Conservation (phyloP, 2,888 invertebrate species). For the Azorinus chamasolen region DNA sequence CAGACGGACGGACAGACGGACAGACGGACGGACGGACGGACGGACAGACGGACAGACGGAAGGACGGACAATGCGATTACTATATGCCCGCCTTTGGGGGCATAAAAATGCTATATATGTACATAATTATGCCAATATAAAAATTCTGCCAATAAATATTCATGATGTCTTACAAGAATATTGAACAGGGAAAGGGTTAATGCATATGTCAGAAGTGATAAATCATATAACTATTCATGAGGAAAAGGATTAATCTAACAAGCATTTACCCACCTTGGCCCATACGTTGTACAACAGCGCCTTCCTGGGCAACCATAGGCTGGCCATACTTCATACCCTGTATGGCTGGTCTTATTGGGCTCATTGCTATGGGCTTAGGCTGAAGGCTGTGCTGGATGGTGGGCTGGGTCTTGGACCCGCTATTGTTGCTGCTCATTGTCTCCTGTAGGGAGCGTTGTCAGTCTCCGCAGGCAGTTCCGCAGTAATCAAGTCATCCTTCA, state of each 20-base stretch:
- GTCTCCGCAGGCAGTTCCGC: neutral
- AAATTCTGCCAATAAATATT: too few species aligned
- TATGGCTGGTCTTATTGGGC: constrained; percentile 33
- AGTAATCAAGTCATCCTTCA: neutral
- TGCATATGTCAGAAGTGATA: too few species aligned
- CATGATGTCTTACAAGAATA: too few species aligned
- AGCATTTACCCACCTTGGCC: neutral
- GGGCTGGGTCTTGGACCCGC: constrained; percentile 18
- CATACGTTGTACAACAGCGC: neutral
- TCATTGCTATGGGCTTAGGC: constrained; percentile 43
- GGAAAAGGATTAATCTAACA: neutral
- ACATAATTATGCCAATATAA: too few species aligned
- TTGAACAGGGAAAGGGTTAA: too few species aligned
- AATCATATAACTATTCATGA: too few species aligned
- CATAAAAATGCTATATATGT: too few species aligned
- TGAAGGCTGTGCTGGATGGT: constrained; percentile 22
- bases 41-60: too few species aligned
- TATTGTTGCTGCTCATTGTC: constrained; percentile 29
- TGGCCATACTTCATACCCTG: constrained; percentile 19
- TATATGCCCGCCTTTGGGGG: too few species aligned
- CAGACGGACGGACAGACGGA: too few species aligned
- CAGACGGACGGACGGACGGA: too few species aligned
- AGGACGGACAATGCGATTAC: too few species aligned
- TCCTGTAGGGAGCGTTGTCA: neutral
- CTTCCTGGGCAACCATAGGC: constrained; percentile 9